Percentiles rank a stretch among this genome's conserved stretches.
phyloP scores from a whole-genome alignment of 2,113 vertebrate species.

The Rhadina sibilatrix region DNA sequence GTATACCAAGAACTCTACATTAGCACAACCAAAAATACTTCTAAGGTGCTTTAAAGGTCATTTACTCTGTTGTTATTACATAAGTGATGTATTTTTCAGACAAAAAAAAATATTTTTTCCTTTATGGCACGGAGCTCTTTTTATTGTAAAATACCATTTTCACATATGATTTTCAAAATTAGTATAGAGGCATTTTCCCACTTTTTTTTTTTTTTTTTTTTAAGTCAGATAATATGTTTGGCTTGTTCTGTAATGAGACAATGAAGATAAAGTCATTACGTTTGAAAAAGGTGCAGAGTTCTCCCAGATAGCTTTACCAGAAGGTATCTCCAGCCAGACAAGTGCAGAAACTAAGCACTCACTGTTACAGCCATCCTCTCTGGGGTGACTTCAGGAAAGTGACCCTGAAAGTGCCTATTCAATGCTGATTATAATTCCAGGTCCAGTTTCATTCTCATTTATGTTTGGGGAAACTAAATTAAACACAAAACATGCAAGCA shows the following conservation, averaged over 20 bases:
- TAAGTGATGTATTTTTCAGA: not conserved
- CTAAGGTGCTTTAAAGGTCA: not conserved
- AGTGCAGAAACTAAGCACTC: not conserved
- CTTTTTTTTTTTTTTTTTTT: not conserved
- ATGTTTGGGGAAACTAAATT: not conserved
- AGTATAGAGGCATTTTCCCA: not conserved
- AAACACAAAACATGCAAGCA: not conserved
- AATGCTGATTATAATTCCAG: not conserved
- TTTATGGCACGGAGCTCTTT: not conserved
- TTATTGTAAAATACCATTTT: not conserved
- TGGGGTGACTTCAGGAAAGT: not conserved
- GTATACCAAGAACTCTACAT: not conserved
- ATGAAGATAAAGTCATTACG: not conserved
- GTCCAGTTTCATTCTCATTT: not conserved
- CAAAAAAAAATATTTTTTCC: not conserved
- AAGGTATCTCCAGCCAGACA: not conserved
- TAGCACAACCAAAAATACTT: conserved; percentile 19
- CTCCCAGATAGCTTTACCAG: not conserved
- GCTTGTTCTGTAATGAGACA: not conserved
- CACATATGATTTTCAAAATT: not conserved
- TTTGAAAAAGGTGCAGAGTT: not conserved
- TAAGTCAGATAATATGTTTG: not conserved
- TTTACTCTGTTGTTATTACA: not conserved
- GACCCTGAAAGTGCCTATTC: not conserved
- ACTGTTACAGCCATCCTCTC: rapidly evolving